These are phyloP conservation scores for Porites cylindrica DNA, from an alignment of 92 coral and sea anemone genomes.

Conservation along the genomic window DNA sequence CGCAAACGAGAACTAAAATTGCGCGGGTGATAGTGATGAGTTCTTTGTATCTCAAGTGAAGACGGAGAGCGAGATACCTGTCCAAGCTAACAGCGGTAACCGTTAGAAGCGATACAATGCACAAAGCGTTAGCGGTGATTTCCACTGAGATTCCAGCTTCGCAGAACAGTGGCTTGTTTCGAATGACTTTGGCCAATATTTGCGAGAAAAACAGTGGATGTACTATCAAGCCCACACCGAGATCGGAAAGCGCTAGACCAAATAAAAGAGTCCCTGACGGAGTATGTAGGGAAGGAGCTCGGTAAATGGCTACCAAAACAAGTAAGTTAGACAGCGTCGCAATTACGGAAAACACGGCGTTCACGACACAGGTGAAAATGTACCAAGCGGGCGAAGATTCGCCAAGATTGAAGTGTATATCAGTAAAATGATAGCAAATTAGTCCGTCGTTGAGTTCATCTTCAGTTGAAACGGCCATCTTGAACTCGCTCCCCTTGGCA, in stretches of 20 bases:
- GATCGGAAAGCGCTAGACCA: constrained; percentile 38
- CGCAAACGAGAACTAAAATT: constrained; percentile 9
- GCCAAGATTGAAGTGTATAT: constrained; percentile 25
- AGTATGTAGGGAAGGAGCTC: constrained; percentile 38
- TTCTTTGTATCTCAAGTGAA: constrained; percentile 39
- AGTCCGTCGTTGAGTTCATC: neutral
- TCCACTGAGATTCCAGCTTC: constrained; percentile 36
- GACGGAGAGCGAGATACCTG: constrained; percentile 31
- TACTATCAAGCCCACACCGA: constrained; percentile 35
- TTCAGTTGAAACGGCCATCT: neutral
- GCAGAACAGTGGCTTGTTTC: constrained; percentile 14
- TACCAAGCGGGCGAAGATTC: constrained; percentile 33
- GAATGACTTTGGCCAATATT: constrained; percentile 33
- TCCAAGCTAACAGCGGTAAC: constrained; percentile 49
- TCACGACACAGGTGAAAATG: constrained; percentile 30
- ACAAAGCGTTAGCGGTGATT: constrained; percentile 30
- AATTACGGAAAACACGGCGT: constrained; percentile 25
- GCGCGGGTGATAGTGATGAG: constrained; percentile 24
- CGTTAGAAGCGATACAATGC: constrained; percentile 37
- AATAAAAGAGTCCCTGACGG: constrained; percentile 32
- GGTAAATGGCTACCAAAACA: constrained; percentile 30
- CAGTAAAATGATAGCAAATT: constrained; percentile 36
- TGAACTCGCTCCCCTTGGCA: neutral
- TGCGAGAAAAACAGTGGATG: constrained; percentile 46
- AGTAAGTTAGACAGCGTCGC: constrained; percentile 21